Conservation (phyloP, 2,888 invertebrate species). For the Parascotia fuliginaria region DNA sequence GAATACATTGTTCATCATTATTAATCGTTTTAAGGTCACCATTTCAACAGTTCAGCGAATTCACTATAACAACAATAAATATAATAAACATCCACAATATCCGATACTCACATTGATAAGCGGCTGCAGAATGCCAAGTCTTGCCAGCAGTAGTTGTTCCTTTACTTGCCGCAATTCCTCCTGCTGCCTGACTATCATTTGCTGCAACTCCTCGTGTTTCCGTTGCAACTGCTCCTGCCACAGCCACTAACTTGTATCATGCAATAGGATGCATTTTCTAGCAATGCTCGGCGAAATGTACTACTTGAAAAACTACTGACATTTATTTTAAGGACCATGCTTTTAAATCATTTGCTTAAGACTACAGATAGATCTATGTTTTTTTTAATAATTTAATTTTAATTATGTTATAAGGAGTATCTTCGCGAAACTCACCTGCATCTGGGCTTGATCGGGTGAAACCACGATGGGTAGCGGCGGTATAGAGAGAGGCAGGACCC, state of each 20-base stretch:
- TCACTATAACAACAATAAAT: too few species aligned
- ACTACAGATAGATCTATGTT: background rate
- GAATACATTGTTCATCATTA: too few species aligned
- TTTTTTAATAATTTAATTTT: background rate
- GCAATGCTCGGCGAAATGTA: constrained; percentile 5
- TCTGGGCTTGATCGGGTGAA: constrained; percentile 65
- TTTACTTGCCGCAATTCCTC: constrained; percentile 94
- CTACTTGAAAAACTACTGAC: constrained; percentile 21
- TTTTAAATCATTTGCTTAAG: background rate
- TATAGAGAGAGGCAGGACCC: constrained; percentile 54
- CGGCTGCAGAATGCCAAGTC: constrained; percentile 88
- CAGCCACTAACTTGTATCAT: constrained; percentile 68
- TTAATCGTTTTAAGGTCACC: too few species aligned
- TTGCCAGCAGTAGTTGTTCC: constrained; percentile 93
- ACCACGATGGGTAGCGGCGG: constrained; percentile 65
- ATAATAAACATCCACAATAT: background rate
- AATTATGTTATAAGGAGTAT: background rate
- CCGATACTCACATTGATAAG: constrained; percentile 65
- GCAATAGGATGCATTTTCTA: constrained; percentile 23
- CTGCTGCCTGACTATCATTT: constrained; percentile 93
- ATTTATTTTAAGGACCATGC: constrained; percentile 21
- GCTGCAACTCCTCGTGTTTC: constrained; percentile 94
- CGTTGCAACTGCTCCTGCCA: constrained; percentile 90
- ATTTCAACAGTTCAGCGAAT: too few species aligned
- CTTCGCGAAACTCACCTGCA: constrained; percentile 58